Evolutionary conservation across 2,797 vertebrate species (phyloP).

Genomic region (Staurois parvus): DNA sequence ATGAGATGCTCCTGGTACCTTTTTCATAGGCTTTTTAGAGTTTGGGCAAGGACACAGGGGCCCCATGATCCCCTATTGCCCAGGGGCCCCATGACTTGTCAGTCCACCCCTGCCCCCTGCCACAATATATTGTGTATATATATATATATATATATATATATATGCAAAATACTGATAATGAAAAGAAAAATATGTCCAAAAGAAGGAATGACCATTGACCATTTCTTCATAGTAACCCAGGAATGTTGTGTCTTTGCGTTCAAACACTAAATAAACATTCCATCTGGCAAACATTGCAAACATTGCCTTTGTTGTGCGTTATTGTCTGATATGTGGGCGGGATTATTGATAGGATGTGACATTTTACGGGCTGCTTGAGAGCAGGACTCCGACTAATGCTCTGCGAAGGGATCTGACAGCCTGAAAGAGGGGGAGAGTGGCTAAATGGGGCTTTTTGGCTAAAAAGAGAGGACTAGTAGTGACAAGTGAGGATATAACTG

Average conservation of each 20-base stretch:
- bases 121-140: too few species aligned
- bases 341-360: slow-evolving; percentile 15
- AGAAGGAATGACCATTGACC: too few species aligned
- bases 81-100: too few species aligned
- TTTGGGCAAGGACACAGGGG: too few species aligned
- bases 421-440: neutral
- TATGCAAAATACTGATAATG: too few species aligned
- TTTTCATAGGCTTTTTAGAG: too few species aligned
- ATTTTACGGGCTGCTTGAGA: slow-evolving; percentile 27
- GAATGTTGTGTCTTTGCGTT: slow-evolving; percentile 2
- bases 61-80: too few species aligned
- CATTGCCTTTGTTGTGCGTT: neutral
- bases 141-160: too few species aligned
- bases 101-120: too few species aligned
- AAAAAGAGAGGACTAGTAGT: slow-evolving; percentile 4
- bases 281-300: neutral
- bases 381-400: neutral
- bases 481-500: slow-evolving; percentile 1
- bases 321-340: neutral
- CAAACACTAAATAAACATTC: slow-evolving; percentile 16
- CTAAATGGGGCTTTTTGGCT: neutral
- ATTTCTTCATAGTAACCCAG: slow-evolving; percentile 13
- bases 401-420: neutral
- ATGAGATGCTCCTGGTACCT: too few species aligned
- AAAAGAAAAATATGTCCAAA: too few species aligned